phyloP scores from a whole-genome alignment of 2,797 vertebrate species.

The Dipus sagitta region DNA sequence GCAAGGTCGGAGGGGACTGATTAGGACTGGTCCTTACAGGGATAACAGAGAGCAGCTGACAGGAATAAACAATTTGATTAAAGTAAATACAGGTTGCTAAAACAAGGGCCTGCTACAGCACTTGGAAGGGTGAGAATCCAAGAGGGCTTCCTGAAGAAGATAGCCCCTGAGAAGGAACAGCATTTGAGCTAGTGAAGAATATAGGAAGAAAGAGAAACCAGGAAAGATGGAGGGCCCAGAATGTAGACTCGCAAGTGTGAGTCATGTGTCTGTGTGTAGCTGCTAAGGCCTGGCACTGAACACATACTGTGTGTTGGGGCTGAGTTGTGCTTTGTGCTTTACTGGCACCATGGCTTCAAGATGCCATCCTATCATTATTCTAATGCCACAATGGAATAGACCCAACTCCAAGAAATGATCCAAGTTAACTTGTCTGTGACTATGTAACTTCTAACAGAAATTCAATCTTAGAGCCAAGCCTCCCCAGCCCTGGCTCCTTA shows the following conservation, averaged over 20 bases:
- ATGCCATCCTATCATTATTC: background rate
- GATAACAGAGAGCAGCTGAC: background rate
- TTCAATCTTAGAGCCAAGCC: background rate
- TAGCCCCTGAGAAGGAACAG: background rate
- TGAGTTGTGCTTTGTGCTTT: background rate
- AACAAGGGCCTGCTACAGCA: background rate
- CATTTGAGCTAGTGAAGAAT: background rate
- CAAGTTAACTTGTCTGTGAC: background rate
- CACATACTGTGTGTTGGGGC: too few species aligned
- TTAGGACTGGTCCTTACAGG: background rate
- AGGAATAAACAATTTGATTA: background rate
- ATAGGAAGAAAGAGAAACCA: background rate
- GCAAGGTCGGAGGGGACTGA: background rate
- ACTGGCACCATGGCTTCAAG: background rate
- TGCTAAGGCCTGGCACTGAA: background rate
- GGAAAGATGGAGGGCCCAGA: background rate
- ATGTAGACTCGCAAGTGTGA: background rate
- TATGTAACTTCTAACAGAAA: background rate
- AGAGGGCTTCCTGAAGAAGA: slow-evolving; percentile 49
- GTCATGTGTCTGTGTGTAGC: background rate
- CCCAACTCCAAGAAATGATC: background rate
- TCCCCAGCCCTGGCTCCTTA: background rate
- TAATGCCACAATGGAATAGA: background rate
- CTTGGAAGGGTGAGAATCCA: background rate
- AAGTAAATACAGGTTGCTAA: background rate